Evolutionary conservation across 2,113 vertebrate species (phyloP).

Genomic region (Melozone crissalis): DNA sequence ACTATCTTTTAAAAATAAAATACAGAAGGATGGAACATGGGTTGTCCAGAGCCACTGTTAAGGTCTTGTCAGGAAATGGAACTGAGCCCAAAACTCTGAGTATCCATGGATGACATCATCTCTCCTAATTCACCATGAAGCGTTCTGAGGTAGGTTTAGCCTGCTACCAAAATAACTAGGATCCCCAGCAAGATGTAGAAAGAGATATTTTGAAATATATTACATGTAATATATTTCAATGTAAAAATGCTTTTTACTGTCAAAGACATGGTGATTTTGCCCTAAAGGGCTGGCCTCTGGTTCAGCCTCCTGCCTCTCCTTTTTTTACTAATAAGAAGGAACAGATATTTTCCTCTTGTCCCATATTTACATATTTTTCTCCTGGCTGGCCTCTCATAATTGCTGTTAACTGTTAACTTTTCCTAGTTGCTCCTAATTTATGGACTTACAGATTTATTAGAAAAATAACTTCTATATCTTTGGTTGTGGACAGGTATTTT

Average conservation of each 20-base stretch:
- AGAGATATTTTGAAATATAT: background rate
- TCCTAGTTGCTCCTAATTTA: background rate
- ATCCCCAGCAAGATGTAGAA: background rate
- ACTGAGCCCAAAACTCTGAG: background rate
- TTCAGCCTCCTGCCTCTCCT: background rate
- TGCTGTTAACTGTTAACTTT: background rate
- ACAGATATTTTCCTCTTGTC: background rate
- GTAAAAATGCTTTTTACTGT: background rate
- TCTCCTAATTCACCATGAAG: background rate
- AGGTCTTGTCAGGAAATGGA: background rate
- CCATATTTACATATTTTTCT: background rate
- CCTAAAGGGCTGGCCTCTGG: background rate
- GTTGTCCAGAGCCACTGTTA: background rate
- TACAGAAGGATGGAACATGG: background rate
- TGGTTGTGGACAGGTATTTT: background rate
- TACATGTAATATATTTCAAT: background rate
- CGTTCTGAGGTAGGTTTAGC: background rate
- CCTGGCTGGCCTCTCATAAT: background rate
- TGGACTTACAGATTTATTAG: background rate
- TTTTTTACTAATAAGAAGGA: background rate
- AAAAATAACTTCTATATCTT: background rate
- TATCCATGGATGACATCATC: background rate
- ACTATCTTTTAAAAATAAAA: background rate
- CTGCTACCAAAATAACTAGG: background rate
- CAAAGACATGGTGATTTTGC: background rate